phyloP scores from a whole-genome alignment of 2,888 invertebrate species.

The Hypena proboscidalis region DNA sequence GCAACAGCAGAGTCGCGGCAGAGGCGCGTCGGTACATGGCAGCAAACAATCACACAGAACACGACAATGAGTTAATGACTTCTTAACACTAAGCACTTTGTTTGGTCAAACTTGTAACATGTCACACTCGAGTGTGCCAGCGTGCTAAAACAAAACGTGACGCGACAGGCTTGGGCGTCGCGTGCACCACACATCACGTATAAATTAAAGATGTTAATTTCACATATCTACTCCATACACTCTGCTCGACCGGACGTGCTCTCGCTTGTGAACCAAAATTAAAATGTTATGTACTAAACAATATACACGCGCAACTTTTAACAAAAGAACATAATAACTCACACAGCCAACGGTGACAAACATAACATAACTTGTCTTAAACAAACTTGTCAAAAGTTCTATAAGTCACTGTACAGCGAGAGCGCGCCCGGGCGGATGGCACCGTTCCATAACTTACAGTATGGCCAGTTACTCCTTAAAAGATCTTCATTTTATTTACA shows the following conservation, averaged over 20 bases:
- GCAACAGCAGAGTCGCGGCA: slow-evolving; percentile 5
- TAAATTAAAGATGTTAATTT: slow-evolving; percentile 54
- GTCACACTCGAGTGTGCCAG: slow-evolving; percentile 17
- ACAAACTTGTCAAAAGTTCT: slow-evolving; percentile 23
- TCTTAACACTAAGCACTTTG: slow-evolving; percentile 35
- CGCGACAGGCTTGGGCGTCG: slow-evolving; percentile 15
- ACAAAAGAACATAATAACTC: slow-evolving; percentile 32
- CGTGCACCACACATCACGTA: slow-evolving; percentile 41
- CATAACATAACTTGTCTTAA: slow-evolving; percentile 33
- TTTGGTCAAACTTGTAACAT: slow-evolving; percentile 36
- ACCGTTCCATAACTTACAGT: slow-evolving; percentile 51
- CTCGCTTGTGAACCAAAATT: slow-evolving; percentile 28
- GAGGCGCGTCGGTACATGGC: slow-evolving; percentile 14
- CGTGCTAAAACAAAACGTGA: slow-evolving; percentile 9
- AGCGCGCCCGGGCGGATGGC: slow-evolving; percentile 49
- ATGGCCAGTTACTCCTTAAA: slow-evolving; percentile 67
- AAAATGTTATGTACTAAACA: slow-evolving; percentile 33
- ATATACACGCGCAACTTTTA: slow-evolving; percentile 32
- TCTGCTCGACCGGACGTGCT: slow-evolving; percentile 38
- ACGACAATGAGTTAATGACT: slow-evolving; percentile 28
- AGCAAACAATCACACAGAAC: slow-evolving; percentile 17
- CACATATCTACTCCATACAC: slow-evolving; percentile 52
- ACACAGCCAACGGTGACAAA: slow-evolving; percentile 40
- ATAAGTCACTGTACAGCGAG: slow-evolving; percentile 29
- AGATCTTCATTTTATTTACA: slow-evolving; percentile 77